These are phyloP conservation scores for Oxystoma pomonae DNA, from an alignment of 2,888 invertebrate species.

Conservation along the genomic window DNA sequence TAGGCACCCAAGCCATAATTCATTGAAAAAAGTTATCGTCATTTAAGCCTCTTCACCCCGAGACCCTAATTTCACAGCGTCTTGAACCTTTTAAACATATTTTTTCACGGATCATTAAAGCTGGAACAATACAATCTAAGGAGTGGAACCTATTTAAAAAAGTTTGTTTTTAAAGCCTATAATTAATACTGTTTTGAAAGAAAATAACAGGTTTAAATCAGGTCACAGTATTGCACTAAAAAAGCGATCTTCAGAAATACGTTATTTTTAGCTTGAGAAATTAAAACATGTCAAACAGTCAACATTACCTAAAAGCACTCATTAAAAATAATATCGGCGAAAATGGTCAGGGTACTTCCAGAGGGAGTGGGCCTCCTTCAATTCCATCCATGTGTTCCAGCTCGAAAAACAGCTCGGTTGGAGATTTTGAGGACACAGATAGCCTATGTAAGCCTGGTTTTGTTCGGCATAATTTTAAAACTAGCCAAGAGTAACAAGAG, in stretches of 20 bases:
- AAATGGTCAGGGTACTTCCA: conserved; percentile 10
- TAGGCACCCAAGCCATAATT: not conserved
- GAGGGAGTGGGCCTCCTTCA: conserved; percentile 20
- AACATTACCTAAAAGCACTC: conserved; percentile 39
- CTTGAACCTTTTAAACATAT: not conserved
- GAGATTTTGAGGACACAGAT: conserved; percentile 29
- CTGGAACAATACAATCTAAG: conserved; percentile 2
- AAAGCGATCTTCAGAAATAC: too few species aligned
- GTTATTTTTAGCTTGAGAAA: too few species aligned
- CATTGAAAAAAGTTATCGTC: too few species aligned
- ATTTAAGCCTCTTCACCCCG: not conserved
- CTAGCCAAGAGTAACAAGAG: too few species aligned
- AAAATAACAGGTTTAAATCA: too few species aligned
- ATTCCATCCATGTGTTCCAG: conserved; percentile 24
- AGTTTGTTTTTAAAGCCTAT: not conserved
- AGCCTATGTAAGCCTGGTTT: conserved; percentile 13
- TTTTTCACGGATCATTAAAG: conserved; percentile 3
- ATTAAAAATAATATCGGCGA: conserved; percentile 36
- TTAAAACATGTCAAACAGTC: not conserved
- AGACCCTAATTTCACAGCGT: not conserved
- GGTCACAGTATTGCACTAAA: too few species aligned
- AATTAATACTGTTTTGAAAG: not conserved
- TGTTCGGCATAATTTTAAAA: conserved; percentile 38
- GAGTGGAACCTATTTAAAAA: not conserved
- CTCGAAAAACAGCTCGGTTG: conserved; percentile 26